Conservation (phyloP, 2,888 invertebrate species). For the Coelinius sp. region DNA sequence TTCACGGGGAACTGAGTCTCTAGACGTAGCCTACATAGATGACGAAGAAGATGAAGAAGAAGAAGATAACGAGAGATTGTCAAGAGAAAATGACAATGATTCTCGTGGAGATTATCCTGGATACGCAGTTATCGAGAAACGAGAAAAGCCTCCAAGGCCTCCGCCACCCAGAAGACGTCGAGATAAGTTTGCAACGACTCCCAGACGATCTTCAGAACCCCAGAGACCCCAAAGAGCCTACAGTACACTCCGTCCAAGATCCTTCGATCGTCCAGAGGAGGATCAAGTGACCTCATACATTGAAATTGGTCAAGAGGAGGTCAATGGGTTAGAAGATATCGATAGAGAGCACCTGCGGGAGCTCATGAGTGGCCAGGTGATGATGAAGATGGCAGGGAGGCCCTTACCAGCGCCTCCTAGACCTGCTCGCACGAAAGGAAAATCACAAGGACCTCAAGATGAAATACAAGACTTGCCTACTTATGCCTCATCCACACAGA, state of each 20-base stretch:
- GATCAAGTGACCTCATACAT: constrained; percentile 73
- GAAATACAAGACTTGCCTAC: constrained; percentile 60
- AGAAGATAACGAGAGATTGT: constrained; percentile 58
- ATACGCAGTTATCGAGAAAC: constrained; percentile 85
- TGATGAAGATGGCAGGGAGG: constrained; percentile 87
- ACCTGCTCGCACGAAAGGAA: constrained; percentile 77
- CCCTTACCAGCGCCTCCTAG: constrained; percentile 90
- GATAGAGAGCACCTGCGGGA: constrained; percentile 72
- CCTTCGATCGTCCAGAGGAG: constrained; percentile 63
- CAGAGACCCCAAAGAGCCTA: constrained; percentile 76
- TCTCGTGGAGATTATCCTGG: constrained; percentile 73
- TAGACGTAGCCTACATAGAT: constrained; percentile 69
- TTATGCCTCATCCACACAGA: constrained; percentile 86
- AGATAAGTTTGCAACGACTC: constrained; percentile 80
- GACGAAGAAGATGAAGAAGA: constrained; percentile 71
- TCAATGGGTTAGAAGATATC: constrained; percentile 49
- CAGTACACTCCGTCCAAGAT: constrained; percentile 76
- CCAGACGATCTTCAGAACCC: constrained; percentile 71
- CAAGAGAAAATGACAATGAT: constrained; percentile 66
- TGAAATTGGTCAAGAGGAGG: constrained; percentile 75
- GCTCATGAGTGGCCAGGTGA: constrained; percentile 81
- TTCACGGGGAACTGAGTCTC: constrained; percentile 80
- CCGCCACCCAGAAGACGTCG: constrained; percentile 74
- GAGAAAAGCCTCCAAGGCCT: constrained; percentile 75
- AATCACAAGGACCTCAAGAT: constrained; percentile 40